Base-by-base conservation (phyloP, 1,140 invertebrate species). In the Elymnias hypermnestra region DNA sequence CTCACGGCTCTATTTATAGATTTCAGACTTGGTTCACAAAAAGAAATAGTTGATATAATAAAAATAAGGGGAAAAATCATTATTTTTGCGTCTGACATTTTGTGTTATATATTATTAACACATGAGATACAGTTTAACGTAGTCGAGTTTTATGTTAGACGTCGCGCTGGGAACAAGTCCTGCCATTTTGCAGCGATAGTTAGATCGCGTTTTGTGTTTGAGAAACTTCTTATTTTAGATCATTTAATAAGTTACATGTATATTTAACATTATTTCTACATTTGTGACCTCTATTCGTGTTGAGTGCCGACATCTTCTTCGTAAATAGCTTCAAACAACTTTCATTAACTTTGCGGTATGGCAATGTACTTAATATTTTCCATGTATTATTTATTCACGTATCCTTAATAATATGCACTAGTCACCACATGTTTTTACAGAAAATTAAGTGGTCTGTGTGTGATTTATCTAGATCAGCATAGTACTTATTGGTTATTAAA, bases 1-100 rank as follows among this genome's bases (percentile, higher is more conserved):
- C 71, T 79, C 71, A 71, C 67, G 67, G 63, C 63, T 82, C 81
- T 84, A 84, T 84, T 76, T 73, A 70, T 82, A 84, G 81, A 76
- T 54, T 66, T 63, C 65, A 67, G 72, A 79, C 77, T 72, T 75
- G 75, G 68, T 82, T 71, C 70, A 62, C 53, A 68, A 67, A 72
- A 78, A 76, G 57, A 72, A 52, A 72, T 75, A 70, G 68, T 50
- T 52, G 44, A 62, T 57, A 56, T 64, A 55, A 57, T n/a, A 67
- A 69, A 69, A 68, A 48, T 40, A 51, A 44, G 10, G 15, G 21
- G 7, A 13, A 53, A 61, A 57, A 33, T 19, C 5, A 28, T 46
- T 13, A 26, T 57, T 42, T 33, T 14, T 6, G 40, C 23, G 18
- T 50, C 47, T 33, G 39, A 46, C 35, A 28, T n/a, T n/a, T n/a